Evolutionary conservation across 2,797 vertebrate genomes (phyloP).

Genomic region (Hippocampus kuda): DNA sequence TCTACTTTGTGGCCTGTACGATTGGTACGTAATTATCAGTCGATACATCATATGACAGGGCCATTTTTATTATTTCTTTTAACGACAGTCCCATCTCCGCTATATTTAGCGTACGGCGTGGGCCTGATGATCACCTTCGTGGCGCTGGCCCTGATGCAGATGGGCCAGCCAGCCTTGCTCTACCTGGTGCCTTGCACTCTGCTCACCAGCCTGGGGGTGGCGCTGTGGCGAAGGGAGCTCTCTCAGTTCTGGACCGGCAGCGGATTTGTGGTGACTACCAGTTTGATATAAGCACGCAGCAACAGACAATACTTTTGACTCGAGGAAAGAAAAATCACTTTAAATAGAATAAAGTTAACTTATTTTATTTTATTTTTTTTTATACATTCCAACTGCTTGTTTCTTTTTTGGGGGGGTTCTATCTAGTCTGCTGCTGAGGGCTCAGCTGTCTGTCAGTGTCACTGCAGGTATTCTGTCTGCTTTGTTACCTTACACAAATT

Average conservation of each 20-base stretch:
- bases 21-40: slow-evolving; percentile 67
- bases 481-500: slow-evolving; percentile 9
- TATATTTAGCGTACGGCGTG: slow-evolving; percentile 79
- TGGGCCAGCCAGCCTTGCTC: slow-evolving; percentile 87
- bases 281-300: slow-evolving; percentile 87
- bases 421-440: slow-evolving; percentile 52
- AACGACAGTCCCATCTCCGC: background rate
- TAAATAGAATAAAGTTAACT: slow-evolving; percentile 64
- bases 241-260: slow-evolving; percentile 94
- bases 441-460: slow-evolving; percentile 55
- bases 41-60: background rate
- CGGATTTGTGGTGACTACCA: slow-evolving; percentile 99
- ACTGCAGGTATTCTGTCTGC: slow-evolving; percentile 47
- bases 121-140: slow-evolving; percentile 94
- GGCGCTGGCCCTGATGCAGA: slow-evolving; percentile 90
- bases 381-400: slow-evolving; percentile 42
- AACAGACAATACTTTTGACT: slow-evolving; percentile 34
- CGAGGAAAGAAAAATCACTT: slow-evolving; percentile 46
- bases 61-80: background rate
- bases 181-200: slow-evolving; percentile 96
- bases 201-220: slow-evolving; percentile 79
- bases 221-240: slow-evolving; percentile 86
- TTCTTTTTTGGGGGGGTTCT: slow-evolving; percentile 53
- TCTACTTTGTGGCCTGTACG: slow-evolving; percentile 92
- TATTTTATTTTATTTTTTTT: slow-evolving; percentile 15